These are phyloP conservation scores for Pantala flavescens DNA, from an alignment of 1,140 invertebrate species.

Conservation along the genomic window DNA sequence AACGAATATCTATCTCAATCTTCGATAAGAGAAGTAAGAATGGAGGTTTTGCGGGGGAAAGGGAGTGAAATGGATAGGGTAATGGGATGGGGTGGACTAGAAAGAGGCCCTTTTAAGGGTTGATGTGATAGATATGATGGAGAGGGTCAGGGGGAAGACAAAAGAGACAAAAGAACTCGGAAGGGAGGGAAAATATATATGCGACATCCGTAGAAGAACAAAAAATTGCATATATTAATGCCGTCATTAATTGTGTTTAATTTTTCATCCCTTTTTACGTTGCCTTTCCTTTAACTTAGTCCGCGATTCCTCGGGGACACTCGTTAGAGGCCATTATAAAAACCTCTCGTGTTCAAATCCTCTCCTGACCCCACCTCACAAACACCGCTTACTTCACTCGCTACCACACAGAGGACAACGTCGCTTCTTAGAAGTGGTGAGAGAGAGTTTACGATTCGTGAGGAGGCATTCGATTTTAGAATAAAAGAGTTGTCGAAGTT, in stretches of 20 bases:
- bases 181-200: background rate
- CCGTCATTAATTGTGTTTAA: constrained; percentile 10
- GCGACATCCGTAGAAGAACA: background rate
- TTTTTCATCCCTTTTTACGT: constrained; percentile 10
- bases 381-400: too few species aligned
- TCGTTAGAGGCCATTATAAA: constrained; percentile 2
- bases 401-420: too few species aligned
- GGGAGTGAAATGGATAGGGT: background rate
- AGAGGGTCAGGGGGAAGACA: too few species aligned
- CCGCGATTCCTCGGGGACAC: background rate
- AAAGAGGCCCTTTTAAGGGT: background rate
- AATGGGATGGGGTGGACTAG: background rate
- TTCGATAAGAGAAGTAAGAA: too few species aligned
- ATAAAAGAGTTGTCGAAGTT: too few species aligned
- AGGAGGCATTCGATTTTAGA: too few species aligned
- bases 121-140: background rate
- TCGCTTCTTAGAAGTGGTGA: too few species aligned
- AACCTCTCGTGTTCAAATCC: background rate
- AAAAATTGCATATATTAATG: constrained; percentile 11
- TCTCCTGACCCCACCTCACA: background rate
- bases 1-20: too few species aligned
- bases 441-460: too few species aligned
- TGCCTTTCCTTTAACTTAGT: background rate
- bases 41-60: background rate
- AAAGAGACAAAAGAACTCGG: too few species aligned